A percentile compares a stretch with the other conserved stretches of the same genome.
Conservation (phyloP, 2,888 invertebrate genomes). For the Rhingia rostrata region DNA sequence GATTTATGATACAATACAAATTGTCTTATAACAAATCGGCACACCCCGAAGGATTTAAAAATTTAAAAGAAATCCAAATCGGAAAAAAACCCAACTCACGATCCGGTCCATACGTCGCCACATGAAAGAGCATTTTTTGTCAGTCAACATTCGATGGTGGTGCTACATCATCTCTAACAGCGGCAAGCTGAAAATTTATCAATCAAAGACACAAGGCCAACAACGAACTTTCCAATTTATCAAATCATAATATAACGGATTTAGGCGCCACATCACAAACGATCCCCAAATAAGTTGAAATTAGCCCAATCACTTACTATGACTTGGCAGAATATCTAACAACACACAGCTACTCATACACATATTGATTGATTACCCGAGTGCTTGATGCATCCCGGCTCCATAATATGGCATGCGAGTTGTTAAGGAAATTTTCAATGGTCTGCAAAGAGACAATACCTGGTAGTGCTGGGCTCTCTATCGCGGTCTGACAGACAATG, state of each 20-base stretch:
- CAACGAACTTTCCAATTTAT: constrained; percentile 49
- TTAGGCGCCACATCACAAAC: constrained; percentile 68
- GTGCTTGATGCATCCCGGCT: constrained; percentile 21
- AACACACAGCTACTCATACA: constrained; percentile 17
- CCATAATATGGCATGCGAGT: constrained; percentile 32
- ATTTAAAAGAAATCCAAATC: background rate
- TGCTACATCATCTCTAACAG: constrained; percentile 64
- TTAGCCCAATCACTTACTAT: constrained; percentile 63
- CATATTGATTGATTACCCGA: constrained; percentile 60
- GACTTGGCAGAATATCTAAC: constrained; percentile 60
- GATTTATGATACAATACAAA: constrained; percentile 69
- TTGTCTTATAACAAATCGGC: constrained; percentile 57
- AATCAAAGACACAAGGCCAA: constrained; percentile 50
- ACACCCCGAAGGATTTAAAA: constrained; percentile 46
- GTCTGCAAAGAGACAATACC: constrained; percentile 31
- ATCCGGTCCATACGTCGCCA: constrained; percentile 49
- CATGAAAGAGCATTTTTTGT: constrained; percentile 20
- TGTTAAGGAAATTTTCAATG: constrained; percentile 38
- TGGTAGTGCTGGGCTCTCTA: constrained; percentile 17
- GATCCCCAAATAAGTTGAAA: constrained; percentile 67
- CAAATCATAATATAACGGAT: constrained; percentile 67
- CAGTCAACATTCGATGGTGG: constrained; percentile 47
- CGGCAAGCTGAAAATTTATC: constrained; percentile 47
- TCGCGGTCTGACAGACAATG: constrained; percentile 44
- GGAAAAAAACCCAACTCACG: constrained; percentile 43